Evolutionary conservation across 2,113 vertebrate genomes (phyloP).

Genomic region (Puntigrus tetrazona): DNA sequence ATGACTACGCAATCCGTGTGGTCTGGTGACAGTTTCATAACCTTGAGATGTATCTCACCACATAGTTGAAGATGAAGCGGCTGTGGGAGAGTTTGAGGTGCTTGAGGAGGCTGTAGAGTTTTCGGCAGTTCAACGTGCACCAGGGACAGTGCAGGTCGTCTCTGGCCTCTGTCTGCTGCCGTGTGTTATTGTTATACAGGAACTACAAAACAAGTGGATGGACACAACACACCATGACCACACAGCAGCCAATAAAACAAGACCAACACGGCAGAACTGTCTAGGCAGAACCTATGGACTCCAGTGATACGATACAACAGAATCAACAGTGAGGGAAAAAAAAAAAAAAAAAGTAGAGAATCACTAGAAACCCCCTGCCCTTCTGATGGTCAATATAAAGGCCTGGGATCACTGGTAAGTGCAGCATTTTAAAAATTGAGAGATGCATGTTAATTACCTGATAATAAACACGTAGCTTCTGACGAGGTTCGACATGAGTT

Average conservation of each 20-base stretch:
- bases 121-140: conserved; percentile 97
- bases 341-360: neutral
- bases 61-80: conserved; percentile 98
- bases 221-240: neutral
- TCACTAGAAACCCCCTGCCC: neutral
- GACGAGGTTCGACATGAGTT: conserved; percentile 79
- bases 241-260: neutral
- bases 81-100: conserved; percentile 98
- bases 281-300: neutral
- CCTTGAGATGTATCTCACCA: conserved; percentile 78
- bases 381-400: neutral
- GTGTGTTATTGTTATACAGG: conserved; percentile 95
- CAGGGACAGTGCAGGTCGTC: conserved; percentile 97
- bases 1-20: neutral
- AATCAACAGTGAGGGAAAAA: neutral
- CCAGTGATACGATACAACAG: neutral
- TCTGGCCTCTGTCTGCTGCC: conserved; percentile 96
- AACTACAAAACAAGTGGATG: conserved; percentile 75
- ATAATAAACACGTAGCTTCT: conserved; percentile 89
- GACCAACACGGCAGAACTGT: neutral
- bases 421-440: neutral
- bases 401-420: neutral
- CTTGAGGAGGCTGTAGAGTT: conserved; percentile 97
- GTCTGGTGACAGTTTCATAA: neutral
- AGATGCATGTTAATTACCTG: conserved; percentile 75